phyloP scores from a whole-genome alignment of 2,888 invertebrate species.

The Synanthedon vespiformis region DNA sequence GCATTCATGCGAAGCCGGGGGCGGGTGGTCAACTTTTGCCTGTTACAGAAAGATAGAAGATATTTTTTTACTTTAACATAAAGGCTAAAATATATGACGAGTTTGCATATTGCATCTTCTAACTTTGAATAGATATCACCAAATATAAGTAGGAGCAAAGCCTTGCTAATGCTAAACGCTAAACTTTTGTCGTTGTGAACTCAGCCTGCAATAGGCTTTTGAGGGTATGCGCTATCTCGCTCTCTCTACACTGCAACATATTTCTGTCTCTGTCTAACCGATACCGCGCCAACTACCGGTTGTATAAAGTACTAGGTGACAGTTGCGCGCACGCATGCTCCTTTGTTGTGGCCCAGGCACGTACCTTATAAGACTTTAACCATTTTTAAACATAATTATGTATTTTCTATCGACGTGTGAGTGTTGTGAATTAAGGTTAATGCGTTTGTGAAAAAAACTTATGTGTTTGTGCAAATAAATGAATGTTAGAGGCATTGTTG shows the following conservation, averaged over 20 bases:
- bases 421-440: conserved; percentile 9
- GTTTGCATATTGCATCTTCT: no score
- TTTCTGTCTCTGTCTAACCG: not conserved
- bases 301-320: conserved; percentile 40
- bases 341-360: conserved; percentile 22
- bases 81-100: no score
- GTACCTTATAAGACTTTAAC: not conserved
- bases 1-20: no score
- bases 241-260: conserved; percentile 10
- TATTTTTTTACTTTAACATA: no score
- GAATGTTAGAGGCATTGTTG: conserved; percentile 57
- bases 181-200: not conserved
- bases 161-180: no score
- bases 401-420: not conserved
- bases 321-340: conserved; percentile 56
- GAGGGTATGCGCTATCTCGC: conserved; percentile 28
- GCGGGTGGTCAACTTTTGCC: no score
- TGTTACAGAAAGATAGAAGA: no score
- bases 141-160: no score
- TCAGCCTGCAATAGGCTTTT: conserved; percentile 19
- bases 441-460: conserved; percentile 22
- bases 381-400: not conserved
- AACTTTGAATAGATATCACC: no score
- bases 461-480: conserved; percentile 59
- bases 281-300: conserved; percentile 45